Base-by-base conservation (phyloP, 2,113 vertebrate genomes). In the Cyprinodon variegatus region DNA sequence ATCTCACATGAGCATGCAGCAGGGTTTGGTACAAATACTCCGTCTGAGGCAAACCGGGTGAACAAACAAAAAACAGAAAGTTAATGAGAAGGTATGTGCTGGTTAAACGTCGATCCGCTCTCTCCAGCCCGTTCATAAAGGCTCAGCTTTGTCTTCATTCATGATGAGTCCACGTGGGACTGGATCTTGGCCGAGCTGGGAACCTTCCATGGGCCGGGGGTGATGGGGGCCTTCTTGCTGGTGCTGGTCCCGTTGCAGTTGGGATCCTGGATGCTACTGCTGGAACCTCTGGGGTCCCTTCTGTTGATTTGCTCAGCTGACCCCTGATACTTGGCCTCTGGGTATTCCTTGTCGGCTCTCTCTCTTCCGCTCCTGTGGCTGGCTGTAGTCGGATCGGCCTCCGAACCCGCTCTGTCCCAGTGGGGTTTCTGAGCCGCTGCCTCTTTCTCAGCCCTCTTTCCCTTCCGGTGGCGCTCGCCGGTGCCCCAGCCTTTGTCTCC, bases 161-260 rank as follows among this genome's bases (percentile, higher is more conserved):
- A 20, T 3, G 88, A 20, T 4, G 74, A 70, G 41, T 88, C 91
- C 67, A 64, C 91, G 78, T 88, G 94, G 79, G 93, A 91, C 74
- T 93, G 91, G 68, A 94, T 92, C 93, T 93, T 96, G 12, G 89
- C 89, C 0, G 95, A 88, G 29, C 94, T 92, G 4, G 97, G 97
- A 45, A 99, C 96, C 87, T 96, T 97, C 98, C 98, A 99, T 0
- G 97, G 97, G 3, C 98, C 97, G 0, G 97, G 97, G 48, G 95
- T 96, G 79, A 99, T 96, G 0, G 92, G 91, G 3, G 94, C 43
- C 89, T 95, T 98, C 93, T 94, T 97, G 61, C 65, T 87, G 4
- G 89, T 79, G 57, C 88, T 81, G 67, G 83, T 90, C 0, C 90
- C 88, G 39, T 90, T 95, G 91, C 81, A 88, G 72, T 75, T 68